Conservation (phyloP, 2,113 vertebrate species). For the Thalassoma bifasciatum region DNA sequence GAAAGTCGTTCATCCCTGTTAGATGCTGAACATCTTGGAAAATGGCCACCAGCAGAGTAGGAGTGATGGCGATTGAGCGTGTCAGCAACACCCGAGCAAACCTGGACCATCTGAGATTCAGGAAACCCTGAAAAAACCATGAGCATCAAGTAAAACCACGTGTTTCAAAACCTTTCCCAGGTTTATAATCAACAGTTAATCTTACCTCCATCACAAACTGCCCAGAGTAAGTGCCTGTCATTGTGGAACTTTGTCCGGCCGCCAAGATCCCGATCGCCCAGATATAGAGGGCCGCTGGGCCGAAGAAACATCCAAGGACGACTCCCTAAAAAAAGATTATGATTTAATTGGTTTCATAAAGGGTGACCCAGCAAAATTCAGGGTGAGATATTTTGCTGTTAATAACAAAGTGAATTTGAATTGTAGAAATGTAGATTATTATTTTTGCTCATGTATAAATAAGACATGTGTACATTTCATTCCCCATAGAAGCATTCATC, state of each 20-base stretch:
- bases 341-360: neutral
- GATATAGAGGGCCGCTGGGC: conserved; percentile 93
- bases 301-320: conserved; percentile 94
- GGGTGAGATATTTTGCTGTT: no score
- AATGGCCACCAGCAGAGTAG: conserved; percentile 92
- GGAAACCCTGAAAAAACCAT: conserved; percentile 86
- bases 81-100: conserved; percentile 94
- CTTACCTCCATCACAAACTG: conserved; percentile 98
- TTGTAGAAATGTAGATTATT: no score
- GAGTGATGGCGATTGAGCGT: conserved; percentile 93
- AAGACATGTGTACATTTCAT: no score
- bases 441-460: no score
- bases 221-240: conserved; percentile 97
- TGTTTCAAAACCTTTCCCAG: neutral
- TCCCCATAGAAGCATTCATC: no score
- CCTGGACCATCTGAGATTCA: conserved; percentile 94
- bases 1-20: conserved; percentile 96
- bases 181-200: neutral
- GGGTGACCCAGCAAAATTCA: no score
- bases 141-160: neutral
- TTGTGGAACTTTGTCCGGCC: conserved; percentile 97
- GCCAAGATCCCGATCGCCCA: conserved; percentile 97
- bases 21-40: conserved; percentile 93
- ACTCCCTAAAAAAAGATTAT: conserved; percentile 84
- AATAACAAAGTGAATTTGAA: no score